These are phyloP conservation scores for Siniperca obscura DNA, from an alignment of 2,797 vertebrate genomes.

Conservation along the genomic window DNA sequence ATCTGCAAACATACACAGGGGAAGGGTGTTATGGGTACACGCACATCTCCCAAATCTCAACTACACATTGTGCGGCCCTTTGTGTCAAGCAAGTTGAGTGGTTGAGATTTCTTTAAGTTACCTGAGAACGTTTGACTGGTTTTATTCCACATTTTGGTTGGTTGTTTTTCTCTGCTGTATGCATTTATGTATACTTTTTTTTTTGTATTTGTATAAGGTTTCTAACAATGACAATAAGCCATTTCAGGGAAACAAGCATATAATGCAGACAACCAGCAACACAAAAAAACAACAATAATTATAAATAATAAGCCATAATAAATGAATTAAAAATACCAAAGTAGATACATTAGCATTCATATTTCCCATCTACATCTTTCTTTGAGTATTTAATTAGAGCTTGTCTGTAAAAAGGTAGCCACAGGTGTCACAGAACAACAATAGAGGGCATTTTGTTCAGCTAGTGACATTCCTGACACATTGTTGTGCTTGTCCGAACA, in stretches of 20 bases:
- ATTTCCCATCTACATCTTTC: slow-evolving; percentile 48
- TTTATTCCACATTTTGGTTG: neutral
- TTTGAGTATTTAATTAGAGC: slow-evolving; percentile 71
- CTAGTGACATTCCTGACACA: slow-evolving; percentile 62
- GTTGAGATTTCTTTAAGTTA: neutral
- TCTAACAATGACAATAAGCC: neutral
- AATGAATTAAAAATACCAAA: slow-evolving; percentile 49
- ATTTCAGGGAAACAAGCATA: slow-evolving; percentile 11
- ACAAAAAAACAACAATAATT: slow-evolving; percentile 34
- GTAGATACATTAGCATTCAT: slow-evolving; percentile 50
- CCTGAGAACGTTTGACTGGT: neutral
- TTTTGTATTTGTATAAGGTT: slow-evolving; percentile 26
- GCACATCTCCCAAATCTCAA: neutral
- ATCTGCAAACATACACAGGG: neutral
- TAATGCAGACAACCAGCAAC: slow-evolving; percentile 20
- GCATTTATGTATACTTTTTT: neutral
- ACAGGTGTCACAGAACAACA: slow-evolving; percentile 70
- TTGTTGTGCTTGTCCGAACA: slow-evolving; percentile 58
- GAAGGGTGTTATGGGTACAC: neutral
- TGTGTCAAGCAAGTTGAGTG: slow-evolving; percentile 11
- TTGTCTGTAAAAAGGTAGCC: slow-evolving; percentile 62
- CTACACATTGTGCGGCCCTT: slow-evolving; percentile 1
- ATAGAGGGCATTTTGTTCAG: slow-evolving; percentile 65
- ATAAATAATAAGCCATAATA: slow-evolving; percentile 44
- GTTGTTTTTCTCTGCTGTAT: neutral